Evolutionary conservation across 2,113 vertebrate species (phyloP), one percentile per base, ranked within the genome.

Genomic region (Platysternon megacephalum): DNA sequence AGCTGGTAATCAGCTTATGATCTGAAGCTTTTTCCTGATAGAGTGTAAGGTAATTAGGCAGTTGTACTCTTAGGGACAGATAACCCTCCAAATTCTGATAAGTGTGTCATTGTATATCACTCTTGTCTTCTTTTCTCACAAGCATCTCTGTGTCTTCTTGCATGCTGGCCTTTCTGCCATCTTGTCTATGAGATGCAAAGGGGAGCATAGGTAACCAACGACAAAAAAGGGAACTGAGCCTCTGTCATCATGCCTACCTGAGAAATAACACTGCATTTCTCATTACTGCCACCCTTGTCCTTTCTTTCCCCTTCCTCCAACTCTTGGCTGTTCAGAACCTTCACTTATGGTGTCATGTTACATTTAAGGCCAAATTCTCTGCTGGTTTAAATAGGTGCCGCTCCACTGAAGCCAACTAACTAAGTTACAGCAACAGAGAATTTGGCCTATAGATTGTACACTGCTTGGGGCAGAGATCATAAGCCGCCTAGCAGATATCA

Each of bases 1-100:
- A 96, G 87, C 96, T 96, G 96, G 82, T 85, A 79, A 84, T 86
- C 94, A 81, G 91, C 86, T 93, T 93, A 91, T 89, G 83, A 84
- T 92, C 78, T 95, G 93, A 97, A 96, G 86, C 11, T 89, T 79
- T 58, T 84, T 83, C 58, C 83, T 51, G 46, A 8, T 6, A 76
- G 11, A 55, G 24, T 24, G 22, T 39, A 61, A 91, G 7, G 65
- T 35, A 86, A 87, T 72, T 93, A 74, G 76, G 1, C 29, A 0
- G 0, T 61, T 96, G 53, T 78, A 76, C 7, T 56, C 72, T 12
- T 52, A 89, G 82, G 11, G 39, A 86, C 21, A 78, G 61, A 35
- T 55, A 79, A 0, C 0, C 29, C 5, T 39, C 35, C 87, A 56
- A 35, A 76, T 76, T 29, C 56, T 56, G 19, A 22, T 51, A 39